Evolutionary conservation across 1,140 invertebrate genomes (phyloP), one percentile per base, ranked within the genome.

Genomic region (Zeugodacus cucurbitae): DNA sequence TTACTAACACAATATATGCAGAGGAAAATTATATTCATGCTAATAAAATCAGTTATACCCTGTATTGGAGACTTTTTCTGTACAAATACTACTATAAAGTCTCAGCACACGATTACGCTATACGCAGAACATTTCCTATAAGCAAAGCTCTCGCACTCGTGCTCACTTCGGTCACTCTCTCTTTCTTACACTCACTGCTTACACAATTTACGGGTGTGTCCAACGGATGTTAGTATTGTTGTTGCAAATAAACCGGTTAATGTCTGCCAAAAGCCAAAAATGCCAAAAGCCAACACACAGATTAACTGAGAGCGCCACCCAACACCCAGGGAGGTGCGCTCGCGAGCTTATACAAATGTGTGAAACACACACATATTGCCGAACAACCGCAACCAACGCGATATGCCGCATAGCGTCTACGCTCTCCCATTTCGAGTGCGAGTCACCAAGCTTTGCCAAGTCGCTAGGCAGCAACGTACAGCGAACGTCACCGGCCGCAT

Each of bases 401-500:
- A 14, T 54, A 48, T 6, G 26, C 6, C 22, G 44, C 58, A 62
- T 17, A 54, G 48, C 48, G 2, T 54, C 5, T 2, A 10, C 59
- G 59, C 59, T 62, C 26, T 62, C n/a, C n/a, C 10, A 3, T 11
- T 62, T 70, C 29, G 64, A n/a, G n/a, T n/a, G n/a, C n/a, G n/a
- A n/a, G n/a, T n/a, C n/a, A n/a, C 22, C 14, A 44, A 48, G n/a
- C 34, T 41, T 82, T 82, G 41, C 74, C 22, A 82, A 82, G 26
- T 10, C 20, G 41, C 7, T 8, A 48, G 41, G 41, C 74, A 44
- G 37, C 70, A 74, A 74, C 34, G 14, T 7, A n/a, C 14, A 8
- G 74, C 7, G 11, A 82, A 54, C 74, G 26, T 82, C 3, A 82
- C 74, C n/a, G 37, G 74, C 54, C 54, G 57, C 86, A 89, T 90